Evolutionary conservation across 1,140 invertebrate genomes (phyloP), one percentile per base, ranked within the genome.

Genomic region (Bombus pyrosoma): DNA sequence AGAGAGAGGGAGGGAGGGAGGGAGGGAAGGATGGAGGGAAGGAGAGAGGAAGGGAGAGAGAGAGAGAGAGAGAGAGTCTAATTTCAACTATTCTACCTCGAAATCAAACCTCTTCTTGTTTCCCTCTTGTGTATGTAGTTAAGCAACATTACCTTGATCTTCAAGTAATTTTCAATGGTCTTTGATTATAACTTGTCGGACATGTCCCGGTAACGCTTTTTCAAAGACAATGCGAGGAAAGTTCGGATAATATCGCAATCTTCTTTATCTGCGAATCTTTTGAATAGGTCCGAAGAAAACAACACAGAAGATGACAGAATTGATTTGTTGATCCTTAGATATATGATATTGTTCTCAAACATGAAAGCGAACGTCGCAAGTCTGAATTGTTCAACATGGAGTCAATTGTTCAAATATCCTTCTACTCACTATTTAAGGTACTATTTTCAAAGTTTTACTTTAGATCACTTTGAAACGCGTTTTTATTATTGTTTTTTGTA

Each of bases 1-100:
- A 28, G 0, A 9, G 25, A 9, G 9, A 10, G 10, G 1, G 18
- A 28, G 3, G 0, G 25, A 28, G 25, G 3, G 0, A 28, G 25
- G 3, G 8, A 57, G 22, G 3, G 53, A 57, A 22, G 0, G 53
- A 8, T 22, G 0, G 37, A 5, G 37, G 4, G 37, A 37, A 4
- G 4, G 15, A 57, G 22, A 3, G 22, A 25, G 53, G 6, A 0
- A 25, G 53, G 6, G 6, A 22, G n/a, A 5, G 9, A 39, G 57
- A 59, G 57, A 6, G 9, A 28, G 10, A 13, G 57, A 25, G 25
- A 59, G 25, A 10, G 4, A 62, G 12, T 75, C 47, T 75, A 75
- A 75, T 57, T 75, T 57, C 73, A 57, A 32, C 32, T 75, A 10
- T 37, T 57, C 73, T 57, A 28, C 12, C 32, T 34, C 47, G 6